phyloP scores from a whole-genome alignment of 2,888 invertebrate genomes.

The Atherix ibis region DNA sequence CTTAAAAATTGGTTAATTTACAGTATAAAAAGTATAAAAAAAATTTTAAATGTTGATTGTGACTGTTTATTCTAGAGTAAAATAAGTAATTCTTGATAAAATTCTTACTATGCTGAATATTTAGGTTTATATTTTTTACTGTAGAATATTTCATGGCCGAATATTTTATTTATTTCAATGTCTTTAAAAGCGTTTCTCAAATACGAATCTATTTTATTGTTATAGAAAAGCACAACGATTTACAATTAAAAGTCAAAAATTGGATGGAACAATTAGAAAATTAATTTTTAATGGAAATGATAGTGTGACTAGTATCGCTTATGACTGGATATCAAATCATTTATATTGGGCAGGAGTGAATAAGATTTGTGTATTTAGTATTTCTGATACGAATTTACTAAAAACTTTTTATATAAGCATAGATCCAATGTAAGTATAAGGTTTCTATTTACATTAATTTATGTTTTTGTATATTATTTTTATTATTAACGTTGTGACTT shows the following conservation, averaged over 20 bases:
- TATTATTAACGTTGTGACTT: too few species aligned
- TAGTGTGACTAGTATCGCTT: slow-evolving; percentile 46
- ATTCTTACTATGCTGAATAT: too few species aligned
- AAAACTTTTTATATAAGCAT: slow-evolving; percentile 41
- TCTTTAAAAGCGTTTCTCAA: slow-evolving; percentile 11
- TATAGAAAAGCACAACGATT: slow-evolving; percentile 27
- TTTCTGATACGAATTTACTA: slow-evolving; percentile 39
- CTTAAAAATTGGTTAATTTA: too few species aligned
- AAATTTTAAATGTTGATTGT: too few species aligned
- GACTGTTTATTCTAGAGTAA: too few species aligned
- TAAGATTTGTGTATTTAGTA: slow-evolving; percentile 48
- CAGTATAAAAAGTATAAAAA: too few species aligned
- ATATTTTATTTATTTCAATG: slow-evolving; percentile 20
- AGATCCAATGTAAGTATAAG: slow-evolving; percentile 39
- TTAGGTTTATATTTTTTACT: slow-evolving; percentile 34
- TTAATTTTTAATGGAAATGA: slow-evolving; percentile 43
- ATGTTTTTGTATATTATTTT: background rate
- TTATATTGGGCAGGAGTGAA: slow-evolving; percentile 67
- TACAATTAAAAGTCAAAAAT: slow-evolving; percentile 45
- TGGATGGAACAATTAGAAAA: slow-evolving; percentile 42
- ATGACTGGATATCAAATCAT: slow-evolving; percentile 71
- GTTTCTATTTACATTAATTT: background rate
- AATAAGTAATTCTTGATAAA: too few species aligned
- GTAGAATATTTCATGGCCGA: too few species aligned
- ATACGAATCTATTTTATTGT: slow-evolving; percentile 6